Evolutionary conservation across 1,140 invertebrate species (phyloP), one percentile per base, ranked within the genome.

Genomic region (Micrasema longulum): DNA sequence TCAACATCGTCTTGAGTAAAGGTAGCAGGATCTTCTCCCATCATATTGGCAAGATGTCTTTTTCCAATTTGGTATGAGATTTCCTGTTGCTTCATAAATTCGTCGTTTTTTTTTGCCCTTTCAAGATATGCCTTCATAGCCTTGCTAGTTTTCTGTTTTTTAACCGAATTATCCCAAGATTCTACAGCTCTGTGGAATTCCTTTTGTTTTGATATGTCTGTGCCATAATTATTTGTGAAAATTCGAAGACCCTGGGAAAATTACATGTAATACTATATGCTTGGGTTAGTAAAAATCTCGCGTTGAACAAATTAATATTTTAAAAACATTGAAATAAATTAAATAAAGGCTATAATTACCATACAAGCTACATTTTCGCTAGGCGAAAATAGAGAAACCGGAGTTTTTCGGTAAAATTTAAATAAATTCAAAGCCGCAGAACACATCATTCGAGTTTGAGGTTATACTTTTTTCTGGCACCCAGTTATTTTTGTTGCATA

Each of bases 41-140:
- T 99, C 89, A 99, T 99, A 82, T 99, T 99, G 4, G 97, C 97
- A 63, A 99, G 87, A 86, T 99, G 96, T 22, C 96, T 85, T 81
- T 94, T 95, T 10, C 98, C 97, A 78, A 97, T 91, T 79, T 96
- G 90, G 84, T 91, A 99, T 77, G 97, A 93, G 66, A 89, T 78
- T 52, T 88, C 86, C 83, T 98, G 90, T 73, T 90, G 88, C 77
- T 91, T 89, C 87, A 99, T 93, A 79, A 97, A 96, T 76, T 90
- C 88, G 81, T 97, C 91, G 80, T 97, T 89, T 77, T 91, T 89
- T 80, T 86, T 86, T 20, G 94, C 91, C 79, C 94, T 83, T 81
- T 95, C 89, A 57, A 97, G 84, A 80, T 97, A 98, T 0, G 91
- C 88, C 82, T 88, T 88, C 95, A 97, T 97, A 36, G 94, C 93